These are phyloP conservation scores for Himalopsyche tibetana DNA, from an alignment of 2,888 invertebrate genomes.

Conservation along the genomic window DNA sequence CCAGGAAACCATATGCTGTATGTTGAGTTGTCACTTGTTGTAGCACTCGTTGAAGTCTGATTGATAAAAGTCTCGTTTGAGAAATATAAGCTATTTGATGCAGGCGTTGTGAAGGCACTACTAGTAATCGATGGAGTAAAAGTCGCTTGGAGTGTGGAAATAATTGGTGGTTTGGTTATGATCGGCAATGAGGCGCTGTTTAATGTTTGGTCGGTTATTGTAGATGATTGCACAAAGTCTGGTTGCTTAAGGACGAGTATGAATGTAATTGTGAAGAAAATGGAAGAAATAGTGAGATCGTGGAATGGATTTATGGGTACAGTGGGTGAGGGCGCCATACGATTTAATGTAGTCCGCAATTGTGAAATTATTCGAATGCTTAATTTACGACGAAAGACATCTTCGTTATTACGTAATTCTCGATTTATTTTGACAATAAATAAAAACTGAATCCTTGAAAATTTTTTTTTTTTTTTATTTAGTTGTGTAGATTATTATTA, in stretches of 20 bases:
- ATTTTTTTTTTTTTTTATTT: too few species aligned
- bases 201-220: conserved; percentile 47
- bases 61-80: conserved; percentile 71
- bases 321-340: conserved; percentile 63
- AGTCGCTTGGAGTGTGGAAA: conserved; percentile 41
- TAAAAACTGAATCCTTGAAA: too few species aligned
- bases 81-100: conserved; percentile 67
- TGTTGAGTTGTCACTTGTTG: conserved; percentile 70
- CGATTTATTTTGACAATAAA: too few species aligned
- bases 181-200: conserved; percentile 12
- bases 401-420: not conserved
- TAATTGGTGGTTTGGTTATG: conserved; percentile 36
- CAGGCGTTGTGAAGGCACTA: conserved; percentile 70
- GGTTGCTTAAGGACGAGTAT: conserved; percentile 57
- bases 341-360: conserved; percentile 61
- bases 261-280: conserved; percentile 53
- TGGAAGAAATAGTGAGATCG: conserved; percentile 63
- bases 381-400: not conserved
- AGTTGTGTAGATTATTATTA: too few species aligned
- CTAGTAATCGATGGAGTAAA: conserved; percentile 41
- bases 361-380: conserved; percentile 48
- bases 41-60: conserved; percentile 66
- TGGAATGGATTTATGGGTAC: conserved; percentile 57
- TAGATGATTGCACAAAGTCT: conserved; percentile 44
- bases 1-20: conserved; percentile 68